Evolutionary conservation across 2,113 vertebrate species (phyloP).

Genomic region (Corynorhinus townsendii): DNA sequence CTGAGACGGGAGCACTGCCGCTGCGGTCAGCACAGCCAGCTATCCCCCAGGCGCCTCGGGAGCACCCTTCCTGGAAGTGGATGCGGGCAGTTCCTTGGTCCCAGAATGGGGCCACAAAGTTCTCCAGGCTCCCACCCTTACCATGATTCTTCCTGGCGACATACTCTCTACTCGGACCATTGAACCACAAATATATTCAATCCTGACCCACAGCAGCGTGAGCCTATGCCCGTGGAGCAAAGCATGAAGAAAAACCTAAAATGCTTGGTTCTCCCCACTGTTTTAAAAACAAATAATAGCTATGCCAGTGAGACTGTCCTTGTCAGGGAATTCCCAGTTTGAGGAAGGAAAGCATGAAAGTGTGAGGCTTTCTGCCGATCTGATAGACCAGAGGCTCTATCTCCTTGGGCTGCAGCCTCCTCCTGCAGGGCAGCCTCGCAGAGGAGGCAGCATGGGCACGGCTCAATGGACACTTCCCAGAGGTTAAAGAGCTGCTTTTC

Average conservation of each 20-base stretch:
- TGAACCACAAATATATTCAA: not conserved
- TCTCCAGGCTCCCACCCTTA: not conserved
- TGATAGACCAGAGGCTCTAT: not conserved
- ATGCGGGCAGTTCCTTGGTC: not conserved
- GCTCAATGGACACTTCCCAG: not conserved
- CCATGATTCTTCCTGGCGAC: not conserved
- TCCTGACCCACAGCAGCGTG: not conserved
- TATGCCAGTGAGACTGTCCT: not conserved
- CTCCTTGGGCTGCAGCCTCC: not conserved
- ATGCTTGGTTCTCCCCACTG: not conserved
- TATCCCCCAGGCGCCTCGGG: not conserved
- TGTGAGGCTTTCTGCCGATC: not conserved
- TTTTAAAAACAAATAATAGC: slow-evolving; percentile 31
- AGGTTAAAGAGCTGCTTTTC: not conserved
- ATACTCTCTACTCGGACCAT: not conserved
- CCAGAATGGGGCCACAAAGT: not conserved
- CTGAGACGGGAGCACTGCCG: not conserved
- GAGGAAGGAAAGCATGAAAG: not conserved
- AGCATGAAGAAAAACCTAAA: not conserved
- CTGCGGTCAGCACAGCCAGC: not conserved
- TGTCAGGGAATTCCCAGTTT: slow-evolving; percentile 19
- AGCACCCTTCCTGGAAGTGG: not conserved
- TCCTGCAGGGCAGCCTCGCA: not conserved
- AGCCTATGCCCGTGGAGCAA: not conserved
- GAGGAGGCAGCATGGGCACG: not conserved